Base-by-base conservation (phyloP, 2,113 vertebrate genomes). In the Misgurnus mizolepis region DNA sequence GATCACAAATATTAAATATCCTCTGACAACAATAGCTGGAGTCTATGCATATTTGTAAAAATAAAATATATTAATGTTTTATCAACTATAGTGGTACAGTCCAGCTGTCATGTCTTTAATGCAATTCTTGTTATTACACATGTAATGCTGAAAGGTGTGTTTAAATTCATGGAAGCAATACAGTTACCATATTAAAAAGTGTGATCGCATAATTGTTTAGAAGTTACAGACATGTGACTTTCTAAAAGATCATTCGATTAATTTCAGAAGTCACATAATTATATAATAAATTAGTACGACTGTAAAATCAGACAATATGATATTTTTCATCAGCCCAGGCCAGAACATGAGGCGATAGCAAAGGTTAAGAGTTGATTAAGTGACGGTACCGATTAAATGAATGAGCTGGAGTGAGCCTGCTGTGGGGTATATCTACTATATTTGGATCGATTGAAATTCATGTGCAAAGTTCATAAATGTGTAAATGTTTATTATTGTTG, bases 261-360 rank as follows among this genome's bases (percentile, higher is more conserved):
- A 86, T 86, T 76, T 67, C 17, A 70, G 62, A 45, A 71, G 69
- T 83, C 55, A 43, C 10, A 40, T 71, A 81, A 81, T 82, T 69
- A 60, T 72, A 68, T 34, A 50, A 81, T 64, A 49, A 83, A 81
- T 80, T 71, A 62, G 41, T 15, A 74, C 27, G 79, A 82, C 71
- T 70, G 53, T 65, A 72, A 80, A 80, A 22, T 22, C 79, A 79
- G 76, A 85, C 84, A 83, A 50, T 73, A 83, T 83, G 22, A 22
- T 81, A 68, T 82, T 69, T 84, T 70, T 71, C 55, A 83, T 78
- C 76, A 82, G 81, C 40, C 22, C 22, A 22, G 22, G 22, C 53
- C 60, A 65, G 41, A 61, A 66, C 77, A 80, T 85, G 71, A 77
- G 76, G 86, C 79, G 74, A 84, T 82, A 77, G 79, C 80, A 17